Conservation (phyloP, 2,888 invertebrate species). For the Fragum fragum region DNA sequence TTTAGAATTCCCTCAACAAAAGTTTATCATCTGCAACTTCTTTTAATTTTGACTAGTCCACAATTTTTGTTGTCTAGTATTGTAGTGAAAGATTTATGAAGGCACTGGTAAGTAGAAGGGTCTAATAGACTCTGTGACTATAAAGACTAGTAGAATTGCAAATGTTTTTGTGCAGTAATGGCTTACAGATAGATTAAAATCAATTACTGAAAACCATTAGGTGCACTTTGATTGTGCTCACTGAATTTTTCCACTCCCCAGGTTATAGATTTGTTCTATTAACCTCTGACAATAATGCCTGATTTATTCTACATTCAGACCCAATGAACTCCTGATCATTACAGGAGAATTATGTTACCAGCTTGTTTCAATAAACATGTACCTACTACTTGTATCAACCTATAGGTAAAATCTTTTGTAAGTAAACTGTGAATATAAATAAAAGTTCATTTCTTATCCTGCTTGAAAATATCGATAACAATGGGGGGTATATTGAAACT, state of each 20-base stretch:
- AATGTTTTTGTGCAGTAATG: background rate
- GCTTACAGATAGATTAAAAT: constrained; percentile 1
- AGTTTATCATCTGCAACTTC: too few relatives aligned
- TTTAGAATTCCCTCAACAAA: too few relatives aligned
- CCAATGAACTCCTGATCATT: background rate
- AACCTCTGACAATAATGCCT: background rate
- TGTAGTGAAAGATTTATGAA: too few relatives aligned
- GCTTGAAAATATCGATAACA: too few relatives aligned
- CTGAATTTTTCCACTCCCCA: constrained; percentile 15
- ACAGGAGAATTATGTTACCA: background rate
- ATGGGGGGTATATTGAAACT: too few relatives aligned
- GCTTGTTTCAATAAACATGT: too few relatives aligned
- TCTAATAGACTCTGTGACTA: background rate
- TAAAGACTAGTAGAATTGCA: background rate
- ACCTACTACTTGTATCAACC: too few relatives aligned
- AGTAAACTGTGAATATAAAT: too few relatives aligned
- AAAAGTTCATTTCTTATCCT: too few relatives aligned
- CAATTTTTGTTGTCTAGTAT: too few relatives aligned
- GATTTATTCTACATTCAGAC: constrained; percentile 3
- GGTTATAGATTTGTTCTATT: constrained; percentile 1
- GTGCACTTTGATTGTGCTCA: background rate
- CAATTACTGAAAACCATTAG: constrained; percentile 5
- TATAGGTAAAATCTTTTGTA: too few relatives aligned
- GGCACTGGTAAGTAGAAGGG: background rate
- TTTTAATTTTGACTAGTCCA: too few relatives aligned